A percentile compares a stretch with the other conserved stretches of the same genome.
phyloP scores from a whole-genome alignment of 2,888 invertebrate genomes.

The Nemotelus nigrinus region DNA sequence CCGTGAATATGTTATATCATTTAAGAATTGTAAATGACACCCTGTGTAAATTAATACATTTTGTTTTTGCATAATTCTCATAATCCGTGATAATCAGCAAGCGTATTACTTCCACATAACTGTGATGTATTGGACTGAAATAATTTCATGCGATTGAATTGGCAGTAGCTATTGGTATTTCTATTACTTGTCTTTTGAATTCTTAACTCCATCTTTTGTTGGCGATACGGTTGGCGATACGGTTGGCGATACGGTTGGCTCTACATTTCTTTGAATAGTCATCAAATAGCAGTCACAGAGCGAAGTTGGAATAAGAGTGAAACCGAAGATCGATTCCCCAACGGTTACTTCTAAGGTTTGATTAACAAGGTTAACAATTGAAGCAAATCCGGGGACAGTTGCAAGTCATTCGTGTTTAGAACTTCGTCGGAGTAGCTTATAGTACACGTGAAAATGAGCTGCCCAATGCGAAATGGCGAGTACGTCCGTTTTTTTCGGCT shows the following conservation, averaged over 20 bases:
- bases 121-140: neutral
- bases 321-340: neutral
- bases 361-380: neutral
- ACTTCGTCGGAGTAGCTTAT: constrained; percentile 3
- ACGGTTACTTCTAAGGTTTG: constrained; percentile 38
- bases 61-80: constrained; percentile 26
- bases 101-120: neutral
- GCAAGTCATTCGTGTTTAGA: neutral
- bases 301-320: neutral
- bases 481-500: constrained; percentile 24
- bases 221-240: neutral
- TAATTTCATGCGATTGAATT: neutral
- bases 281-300: neutral
- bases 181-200: neutral
- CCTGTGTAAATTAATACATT: constrained; percentile 12
- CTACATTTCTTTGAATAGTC: neutral
- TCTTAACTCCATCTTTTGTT: constrained; percentile 3
- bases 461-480: constrained; percentile 56
- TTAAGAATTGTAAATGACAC: neutral
- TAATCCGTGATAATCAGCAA: constrained; percentile 39
- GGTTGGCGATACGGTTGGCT: neutral
- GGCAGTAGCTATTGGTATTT: neutral
- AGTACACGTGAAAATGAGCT: constrained; percentile 56
- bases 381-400: too few species aligned
- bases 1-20: too few species aligned